Base-by-base conservation (phyloP, 92 coral and sea anemone species). In the Palythoa grandiflora region DNA sequence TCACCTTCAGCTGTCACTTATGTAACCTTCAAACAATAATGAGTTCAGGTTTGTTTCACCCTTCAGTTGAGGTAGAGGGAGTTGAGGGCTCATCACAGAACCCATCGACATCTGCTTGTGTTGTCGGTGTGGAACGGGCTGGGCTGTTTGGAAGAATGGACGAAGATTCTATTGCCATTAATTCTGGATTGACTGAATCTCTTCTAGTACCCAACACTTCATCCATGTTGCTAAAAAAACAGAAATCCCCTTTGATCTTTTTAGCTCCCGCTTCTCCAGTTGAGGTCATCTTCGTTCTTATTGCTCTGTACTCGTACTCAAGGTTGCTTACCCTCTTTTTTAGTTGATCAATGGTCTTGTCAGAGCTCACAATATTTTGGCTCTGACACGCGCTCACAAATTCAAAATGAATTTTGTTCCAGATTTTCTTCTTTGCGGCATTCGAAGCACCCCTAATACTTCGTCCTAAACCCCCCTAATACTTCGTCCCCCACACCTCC, bases 181-280 rank as follows among this genome's bases (percentile, higher is more conserved):
- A 14, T 35, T 79, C 89, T 20, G 92, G 89, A 71, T 85, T 90
- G 19, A 90, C 28, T 21, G 92, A 89, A 37, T 90, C 92, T 53
- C 90, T 52, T 52, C 90, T 52, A n/a, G 51, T 71, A 6, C 90
- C 87, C 5, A 79, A 87, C 1, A 90, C 54, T 19, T 89, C 92
- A 39, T 85, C 86, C 55, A 85, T 38, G 50, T 89, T 71, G 13
- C 70, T 66, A 28, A 75, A 85, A 89, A 51, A 54, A 68, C 14
- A 47, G 20, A 60, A 87, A 89, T 60, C 68, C 10, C 47, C 47
- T 40, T 40, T 40, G 47, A 40, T 40, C 6, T 40, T 40, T 40
- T 40, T 2, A 40, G 3, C 47, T 40, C 47, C 47, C 47, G 3
- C 66, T 3, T 59, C 66, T 70, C 89, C 66, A 2, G 19, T 14